phyloP scores from a whole-genome alignment of 1,140 invertebrate species.

The Aphelenchoides besseyi region DNA sequence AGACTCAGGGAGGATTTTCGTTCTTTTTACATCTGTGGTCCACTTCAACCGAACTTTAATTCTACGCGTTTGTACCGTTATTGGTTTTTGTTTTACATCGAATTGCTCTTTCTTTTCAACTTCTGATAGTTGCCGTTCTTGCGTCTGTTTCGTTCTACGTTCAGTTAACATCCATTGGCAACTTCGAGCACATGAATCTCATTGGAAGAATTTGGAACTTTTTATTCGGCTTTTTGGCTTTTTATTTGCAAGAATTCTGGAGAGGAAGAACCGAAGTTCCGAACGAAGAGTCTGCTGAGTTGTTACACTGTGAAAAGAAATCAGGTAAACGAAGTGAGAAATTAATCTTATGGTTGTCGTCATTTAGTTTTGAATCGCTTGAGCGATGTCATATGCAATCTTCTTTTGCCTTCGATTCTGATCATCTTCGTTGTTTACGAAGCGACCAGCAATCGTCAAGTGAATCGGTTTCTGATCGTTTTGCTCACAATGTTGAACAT shows the following conservation, averaged over 20 bases:
- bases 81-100: neutral
- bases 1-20: neutral
- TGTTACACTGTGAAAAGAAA: neutral
- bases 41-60: constrained; percentile 16
- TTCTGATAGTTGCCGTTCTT: neutral
- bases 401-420: neutral
- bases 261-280: neutral
- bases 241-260: neutral
- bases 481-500: neutral
- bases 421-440: neutral
- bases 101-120: neutral
- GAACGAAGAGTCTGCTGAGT: neutral
- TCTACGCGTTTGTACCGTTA: constrained; percentile 22
- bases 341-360: neutral
- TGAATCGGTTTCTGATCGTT: neutral
- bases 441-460: too few relatives aligned
- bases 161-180: neutral
- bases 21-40: constrained; percentile 30
- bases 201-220: neutral
- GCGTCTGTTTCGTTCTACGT: neutral
- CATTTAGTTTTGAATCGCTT: neutral
- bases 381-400: neutral
- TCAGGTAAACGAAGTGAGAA: neutral
- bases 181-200: neutral
- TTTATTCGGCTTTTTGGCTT: neutral